A percentile compares a stretch with the other conserved stretches of the same genome.
Evolutionary conservation across 2,797 vertebrate species (phyloP).

Genomic region (Pipistrellus pipistrellus): DNA sequence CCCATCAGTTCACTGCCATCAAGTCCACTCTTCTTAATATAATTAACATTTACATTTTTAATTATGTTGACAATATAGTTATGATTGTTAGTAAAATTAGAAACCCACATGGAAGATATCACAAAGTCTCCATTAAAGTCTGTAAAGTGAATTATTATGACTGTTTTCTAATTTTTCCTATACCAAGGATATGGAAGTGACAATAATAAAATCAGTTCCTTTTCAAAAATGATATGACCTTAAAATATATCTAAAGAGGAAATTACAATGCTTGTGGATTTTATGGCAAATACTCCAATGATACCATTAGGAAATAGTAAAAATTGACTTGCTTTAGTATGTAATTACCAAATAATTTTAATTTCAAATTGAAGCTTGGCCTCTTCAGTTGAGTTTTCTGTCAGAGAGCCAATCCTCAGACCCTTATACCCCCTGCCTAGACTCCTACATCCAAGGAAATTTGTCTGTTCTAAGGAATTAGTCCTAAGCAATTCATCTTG

Average conservation of each 20-base stretch:
- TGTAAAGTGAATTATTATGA: slow-evolving; percentile 61
- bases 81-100: slow-evolving; percentile 63
- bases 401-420: not conserved
- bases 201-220: slow-evolving; percentile 48
- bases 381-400: slow-evolving; percentile 35
- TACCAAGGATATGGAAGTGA: slow-evolving; percentile 39
- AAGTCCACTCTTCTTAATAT: slow-evolving; percentile 56
- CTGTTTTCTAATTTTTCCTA: slow-evolving; percentile 38
- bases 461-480: slow-evolving; percentile 2
- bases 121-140: slow-evolving; percentile 55
- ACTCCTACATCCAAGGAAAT: not conserved
- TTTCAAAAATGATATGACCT: slow-evolving; percentile 22
- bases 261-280: not conserved
- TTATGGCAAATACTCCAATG: not conserved
- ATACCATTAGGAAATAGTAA: not conserved
- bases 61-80: slow-evolving; percentile 56
- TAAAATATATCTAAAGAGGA: slow-evolving; percentile 13
- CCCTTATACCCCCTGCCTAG: not conserved
- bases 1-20: not conserved
- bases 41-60: slow-evolving; percentile 53
- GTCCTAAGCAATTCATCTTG: slow-evolving; percentile 3
- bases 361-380: slow-evolving; percentile 9
- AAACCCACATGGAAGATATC: slow-evolving; percentile 61
- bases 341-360: slow-evolving; percentile 36
- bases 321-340: not conserved